phyloP scores from a whole-genome alignment of 2,888 invertebrate species.

The Tineola bisselliella region DNA sequence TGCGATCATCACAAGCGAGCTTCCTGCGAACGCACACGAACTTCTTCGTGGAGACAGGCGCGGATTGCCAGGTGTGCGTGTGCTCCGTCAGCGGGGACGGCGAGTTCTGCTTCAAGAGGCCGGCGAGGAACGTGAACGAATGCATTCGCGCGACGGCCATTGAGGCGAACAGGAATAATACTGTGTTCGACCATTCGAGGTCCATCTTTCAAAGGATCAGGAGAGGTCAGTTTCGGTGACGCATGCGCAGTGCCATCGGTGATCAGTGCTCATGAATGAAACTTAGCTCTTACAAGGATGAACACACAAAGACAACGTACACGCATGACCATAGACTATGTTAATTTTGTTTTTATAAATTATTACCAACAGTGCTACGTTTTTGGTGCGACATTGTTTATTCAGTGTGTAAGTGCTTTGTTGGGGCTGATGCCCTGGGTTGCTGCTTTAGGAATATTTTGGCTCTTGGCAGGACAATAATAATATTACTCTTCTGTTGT shows the following conservation, averaged over 20 bases:
- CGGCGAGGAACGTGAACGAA: slow-evolving; percentile 45
- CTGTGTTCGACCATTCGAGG: slow-evolving; percentile 33
- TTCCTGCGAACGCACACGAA: neutral
- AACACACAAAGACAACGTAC: no score
- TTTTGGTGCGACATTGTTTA: no score
- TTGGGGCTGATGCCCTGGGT: no score
- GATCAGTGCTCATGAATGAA: no score
- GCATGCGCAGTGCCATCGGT: slow-evolving; percentile 18
- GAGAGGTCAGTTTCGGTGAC: slow-evolving; percentile 14
- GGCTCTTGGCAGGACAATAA: no score
- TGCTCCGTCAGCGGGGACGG: slow-evolving; percentile 42
- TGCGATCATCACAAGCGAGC: neutral
- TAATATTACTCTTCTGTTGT: no score
- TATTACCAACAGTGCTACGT: no score
- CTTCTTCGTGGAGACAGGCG: slow-evolving; percentile 12
- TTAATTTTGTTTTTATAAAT: no score
- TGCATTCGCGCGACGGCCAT: slow-evolving; percentile 33
- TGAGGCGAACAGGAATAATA: slow-evolving; percentile 22
- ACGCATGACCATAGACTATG: no score
- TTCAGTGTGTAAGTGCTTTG: no score
- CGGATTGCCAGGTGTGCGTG: slow-evolving; percentile 40
- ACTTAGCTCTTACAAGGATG: no score
- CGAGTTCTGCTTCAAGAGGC: slow-evolving; percentile 40
- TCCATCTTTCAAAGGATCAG: slow-evolving; percentile 22
- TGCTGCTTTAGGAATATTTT: no score